Evolutionary conservation across 2,113 vertebrate genomes (phyloP), one percentile per base, ranked within the genome.

Genomic region (Catagonus wagneri): DNA sequence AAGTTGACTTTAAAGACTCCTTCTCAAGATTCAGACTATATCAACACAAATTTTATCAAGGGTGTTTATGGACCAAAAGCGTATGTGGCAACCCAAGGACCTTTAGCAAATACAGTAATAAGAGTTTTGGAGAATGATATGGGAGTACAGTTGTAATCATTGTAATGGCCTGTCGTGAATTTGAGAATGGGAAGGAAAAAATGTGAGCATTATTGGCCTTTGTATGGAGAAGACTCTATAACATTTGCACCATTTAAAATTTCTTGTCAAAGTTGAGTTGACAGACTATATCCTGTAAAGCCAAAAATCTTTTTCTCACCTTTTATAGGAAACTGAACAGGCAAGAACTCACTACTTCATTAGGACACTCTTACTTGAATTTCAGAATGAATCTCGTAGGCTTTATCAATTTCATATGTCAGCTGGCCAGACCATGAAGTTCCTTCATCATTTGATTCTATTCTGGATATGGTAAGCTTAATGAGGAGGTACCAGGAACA

Each of bases 51-150:
- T 98, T 99, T 99, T 97, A 99, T 99, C 98, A 99, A 99, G 99
- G 99, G 99, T 93, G 99, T 99, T 11, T 98, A 99, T 85, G 99
- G 99, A 96, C 99, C 99, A 76, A 99, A 99, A 98, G 99, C 99
- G 13, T 99, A 99, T 69, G 99, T 99, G 85, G 99, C 99, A 95
- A 99, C 99, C 60, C 99, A 99, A 98, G 99, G 99, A 85, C 99
- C 99, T 0, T 98, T 99, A 96, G 99, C 98, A 81, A 99, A 99
- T 96, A 99, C 99, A 22, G 99, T 99, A 93, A 98, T 99, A 44
- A n/a, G 99, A 99, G 98, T 99, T 99, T 98, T 99, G 99, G 99
- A 99, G 99, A 98, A 99, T 99, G 99, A 99, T 99, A 98, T 99
- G 99, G 99, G 99, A 99, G 83, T 99, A 99, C 97, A 99, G 99